Base-by-base conservation (phyloP, 2,797 vertebrate genomes). In the Leucoraja ocellata region DNA sequence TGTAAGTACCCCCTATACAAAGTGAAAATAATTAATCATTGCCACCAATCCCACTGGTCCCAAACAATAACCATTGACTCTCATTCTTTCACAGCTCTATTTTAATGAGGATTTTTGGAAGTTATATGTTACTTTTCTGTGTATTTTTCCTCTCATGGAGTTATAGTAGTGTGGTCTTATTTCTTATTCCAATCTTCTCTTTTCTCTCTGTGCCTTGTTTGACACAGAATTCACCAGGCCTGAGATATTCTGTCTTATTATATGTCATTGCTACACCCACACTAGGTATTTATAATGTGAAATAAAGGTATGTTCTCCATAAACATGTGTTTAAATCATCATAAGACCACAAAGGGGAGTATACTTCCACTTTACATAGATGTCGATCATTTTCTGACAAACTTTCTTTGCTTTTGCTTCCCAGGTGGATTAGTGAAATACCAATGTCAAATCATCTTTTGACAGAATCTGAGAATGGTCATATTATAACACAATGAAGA, bases 351-450 rank as follows among this genome's bases (percentile, higher is more conserved):
- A n/a, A 88, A 16, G 10, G 39, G 6, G 68, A 74, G 8, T 74
- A 91, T 74, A 25, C 32, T 68, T 61, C 36, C 39, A 32, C 36
- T 73, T 73, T 73, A 13, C 73, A 11, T 91, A 1, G 39, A 39
- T 39, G 39, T 54, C 46, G 71, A 76, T 92, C 25, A 16, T 39
- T 14, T 14, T 76, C 65, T 23, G 39, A 91, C 36, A 7, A 74
- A 46, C 23, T 46, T 92, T 76, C 28, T 74, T 39, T n/a, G 11
- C 68, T 7, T 92, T 92, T 92, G 90, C 65, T 58, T 23, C 39
- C 25, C 46, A 92, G 90, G 21, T 92, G 71, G 90, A 28, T 92
- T 16, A n/a, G 71, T 92, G 90, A 92, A 76, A 92, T 92, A 10
- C 3, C 90, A 46, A 10, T 23, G 28, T 92, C 68, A 4, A 13